Evolutionary conservation across 1,140 invertebrate species (phyloP).

Genomic region (Trichonephila clavipes): DNA sequence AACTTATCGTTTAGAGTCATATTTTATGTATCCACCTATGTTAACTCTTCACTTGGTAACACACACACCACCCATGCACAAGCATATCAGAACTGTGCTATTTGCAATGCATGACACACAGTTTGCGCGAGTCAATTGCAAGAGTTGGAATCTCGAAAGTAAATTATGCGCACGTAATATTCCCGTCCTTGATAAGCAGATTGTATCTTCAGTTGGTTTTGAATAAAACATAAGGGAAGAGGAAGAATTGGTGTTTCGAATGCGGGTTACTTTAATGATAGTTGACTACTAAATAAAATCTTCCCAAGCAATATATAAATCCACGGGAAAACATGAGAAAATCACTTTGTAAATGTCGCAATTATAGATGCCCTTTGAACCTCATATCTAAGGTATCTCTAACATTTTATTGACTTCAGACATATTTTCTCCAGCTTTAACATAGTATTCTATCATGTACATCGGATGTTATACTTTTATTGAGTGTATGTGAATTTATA

Average conservation of each 20-base stretch:
- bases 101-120: not conserved
- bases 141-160: not conserved
- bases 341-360: not conserved
- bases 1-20: too few species aligned
- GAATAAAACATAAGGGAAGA: conserved; percentile 37
- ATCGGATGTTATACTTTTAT: not conserved
- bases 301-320: conserved; percentile 1
- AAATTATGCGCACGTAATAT: not conserved
- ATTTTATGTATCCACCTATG: too few species aligned
- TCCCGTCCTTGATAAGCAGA: not conserved
- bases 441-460: not conserved
- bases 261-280: not conserved
- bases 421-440: not conserved
- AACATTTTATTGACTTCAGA: not conserved
- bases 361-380: not conserved
- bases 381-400: not conserved
- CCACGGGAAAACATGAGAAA: not conserved
- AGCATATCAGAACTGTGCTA: not conserved
- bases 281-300: not conserved
- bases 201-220: not conserved
- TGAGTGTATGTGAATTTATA: not conserved
- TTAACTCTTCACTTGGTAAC: not conserved
- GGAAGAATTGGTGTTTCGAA: conserved; percentile 2
- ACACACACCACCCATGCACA: not conserved
- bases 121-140: not conserved